phyloP scores from a whole-genome alignment of 1,140 invertebrate genomes.

The Drosophila mayri region DNA sequence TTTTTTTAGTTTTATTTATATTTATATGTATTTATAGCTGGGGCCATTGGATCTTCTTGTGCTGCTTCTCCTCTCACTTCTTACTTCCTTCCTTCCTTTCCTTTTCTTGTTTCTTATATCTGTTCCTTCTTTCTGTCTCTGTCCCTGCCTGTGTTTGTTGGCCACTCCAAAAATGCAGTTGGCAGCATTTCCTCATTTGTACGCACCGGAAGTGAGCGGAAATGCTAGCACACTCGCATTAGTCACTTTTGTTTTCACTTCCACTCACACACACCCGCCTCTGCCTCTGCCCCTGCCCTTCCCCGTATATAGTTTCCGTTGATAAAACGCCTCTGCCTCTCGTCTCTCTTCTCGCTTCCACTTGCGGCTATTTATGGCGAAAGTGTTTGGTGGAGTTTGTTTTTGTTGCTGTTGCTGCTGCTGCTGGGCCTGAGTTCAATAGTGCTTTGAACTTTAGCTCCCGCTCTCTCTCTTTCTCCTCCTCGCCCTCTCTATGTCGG shows the following conservation, averaged over 20 bases:
- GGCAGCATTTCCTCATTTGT: slow-evolving; percentile 73
- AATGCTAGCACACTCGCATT: slow-evolving; percentile 68
- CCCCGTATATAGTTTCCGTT: slow-evolving; percentile 34
- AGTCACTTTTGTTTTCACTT: slow-evolving; percentile 82
- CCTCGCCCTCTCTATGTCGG: slow-evolving; percentile 11
- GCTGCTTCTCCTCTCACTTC: slow-evolving; percentile 20
- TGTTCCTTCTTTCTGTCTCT: slow-evolving; percentile 1
- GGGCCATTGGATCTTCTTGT: slow-evolving; percentile 24
- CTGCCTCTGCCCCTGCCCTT: background rate
- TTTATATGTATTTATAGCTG: slow-evolving; percentile 64
- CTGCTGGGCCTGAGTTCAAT: slow-evolving; percentile 66
- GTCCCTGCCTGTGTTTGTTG: slow-evolving; percentile 20
- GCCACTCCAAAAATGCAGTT: slow-evolving; percentile 60
- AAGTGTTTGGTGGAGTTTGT: slow-evolving; percentile 67
- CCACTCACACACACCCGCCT: slow-evolving; percentile 11
- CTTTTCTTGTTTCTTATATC: slow-evolving; percentile 6
- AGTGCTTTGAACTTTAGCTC: slow-evolving; percentile 81
- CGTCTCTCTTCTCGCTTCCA: slow-evolving; percentile 24
- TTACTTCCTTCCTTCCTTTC: slow-evolving; percentile 10
- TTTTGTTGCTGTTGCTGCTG: slow-evolving; percentile 22
- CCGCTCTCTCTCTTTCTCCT: background rate
- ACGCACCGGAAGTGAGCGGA: slow-evolving; percentile 78
- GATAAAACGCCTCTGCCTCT: slow-evolving; percentile 37
- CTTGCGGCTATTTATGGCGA: slow-evolving; percentile 76
- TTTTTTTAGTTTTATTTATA: slow-evolving; percentile 14